These are phyloP conservation scores for Motacilla alba DNA, from an alignment of 2,113 vertebrate species.

Conservation along the genomic window DNA sequence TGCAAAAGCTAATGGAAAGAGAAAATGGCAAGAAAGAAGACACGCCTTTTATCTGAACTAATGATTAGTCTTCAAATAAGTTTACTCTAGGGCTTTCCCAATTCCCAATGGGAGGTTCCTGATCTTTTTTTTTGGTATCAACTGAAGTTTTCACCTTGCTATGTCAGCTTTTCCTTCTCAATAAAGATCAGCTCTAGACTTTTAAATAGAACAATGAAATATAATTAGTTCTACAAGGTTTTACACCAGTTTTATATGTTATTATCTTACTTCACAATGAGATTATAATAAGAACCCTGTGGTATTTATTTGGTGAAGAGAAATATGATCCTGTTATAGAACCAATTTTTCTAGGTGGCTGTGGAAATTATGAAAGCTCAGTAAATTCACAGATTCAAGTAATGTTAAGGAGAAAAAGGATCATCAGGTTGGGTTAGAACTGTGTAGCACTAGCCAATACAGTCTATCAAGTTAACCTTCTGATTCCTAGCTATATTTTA, in stretches of 20 bases:
- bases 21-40: background rate
- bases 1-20: background rate
- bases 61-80: background rate
- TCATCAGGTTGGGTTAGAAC: background rate
- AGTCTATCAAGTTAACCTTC: background rate
- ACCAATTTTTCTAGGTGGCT: background rate
- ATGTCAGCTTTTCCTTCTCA: background rate
- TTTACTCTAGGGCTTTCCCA: background rate
- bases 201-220: background rate
- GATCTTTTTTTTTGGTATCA: background rate
- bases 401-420: background rate
- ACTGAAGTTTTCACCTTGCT: background rate
- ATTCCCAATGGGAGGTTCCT: background rate
- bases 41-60: background rate
- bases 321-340: background rate
- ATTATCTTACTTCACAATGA: background rate
- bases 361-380: background rate
- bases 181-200: background rate
- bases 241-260: background rate
- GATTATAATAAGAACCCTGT: background rate
- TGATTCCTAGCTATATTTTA: background rate
- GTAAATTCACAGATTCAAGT: background rate
- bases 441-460: background rate
- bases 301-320: background rate
- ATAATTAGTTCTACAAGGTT: background rate